phyloP scores from a whole-genome alignment of 2,113 vertebrate genomes.

The Perca fluviatilis region DNA sequence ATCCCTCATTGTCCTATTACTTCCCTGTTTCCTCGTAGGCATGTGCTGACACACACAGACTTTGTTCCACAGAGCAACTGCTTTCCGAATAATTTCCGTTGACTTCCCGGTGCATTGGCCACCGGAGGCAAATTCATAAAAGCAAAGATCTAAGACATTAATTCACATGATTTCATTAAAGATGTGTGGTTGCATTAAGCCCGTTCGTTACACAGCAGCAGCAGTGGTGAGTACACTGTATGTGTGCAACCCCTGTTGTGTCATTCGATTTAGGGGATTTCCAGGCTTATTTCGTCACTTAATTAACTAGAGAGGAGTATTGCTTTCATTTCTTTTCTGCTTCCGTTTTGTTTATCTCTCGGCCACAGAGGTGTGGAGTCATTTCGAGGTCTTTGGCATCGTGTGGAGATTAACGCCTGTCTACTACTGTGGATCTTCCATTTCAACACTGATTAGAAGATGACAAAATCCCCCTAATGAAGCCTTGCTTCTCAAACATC shows the following conservation, averaged over 20 bases:
- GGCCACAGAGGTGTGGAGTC: slow-evolving; percentile 63
- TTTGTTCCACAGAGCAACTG: slow-evolving; percentile 69
- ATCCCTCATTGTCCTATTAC: slow-evolving; percentile 77
- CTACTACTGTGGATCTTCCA: slow-evolving; percentile 25
- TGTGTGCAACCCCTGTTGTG: slow-evolving; percentile 53
- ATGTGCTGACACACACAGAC: slow-evolving; percentile 78
- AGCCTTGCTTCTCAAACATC: slow-evolving; percentile 23
- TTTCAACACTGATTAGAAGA: slow-evolving; percentile 45
- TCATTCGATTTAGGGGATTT: slow-evolving; percentile 77
- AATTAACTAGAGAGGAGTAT: slow-evolving; percentile 69
- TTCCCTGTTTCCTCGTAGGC: slow-evolving; percentile 73
- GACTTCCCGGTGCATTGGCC: slow-evolving; percentile 76
- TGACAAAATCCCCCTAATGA: slow-evolving; percentile 44
- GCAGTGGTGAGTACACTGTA: slow-evolving; percentile 39
- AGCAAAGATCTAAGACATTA: slow-evolving; percentile 81
- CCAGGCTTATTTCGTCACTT: slow-evolving; percentile 74
- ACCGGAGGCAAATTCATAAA: slow-evolving; percentile 80
- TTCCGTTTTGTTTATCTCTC: slow-evolving; percentile 53
- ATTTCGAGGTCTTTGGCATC: slow-evolving; percentile 51
- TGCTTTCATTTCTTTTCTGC: slow-evolving; percentile 19
- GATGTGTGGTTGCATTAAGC: slow-evolving; percentile 77
- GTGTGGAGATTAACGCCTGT: slow-evolving; percentile 40
- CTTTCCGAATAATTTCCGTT: slow-evolving; percentile 76
- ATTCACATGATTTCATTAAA: slow-evolving; percentile 82
- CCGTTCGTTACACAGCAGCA: slow-evolving; percentile 53